These are phyloP conservation scores for Poeciliopsis gracilis DNA, from an alignment of 2,797 vertebrate genomes.

Conservation along the genomic window DNA sequence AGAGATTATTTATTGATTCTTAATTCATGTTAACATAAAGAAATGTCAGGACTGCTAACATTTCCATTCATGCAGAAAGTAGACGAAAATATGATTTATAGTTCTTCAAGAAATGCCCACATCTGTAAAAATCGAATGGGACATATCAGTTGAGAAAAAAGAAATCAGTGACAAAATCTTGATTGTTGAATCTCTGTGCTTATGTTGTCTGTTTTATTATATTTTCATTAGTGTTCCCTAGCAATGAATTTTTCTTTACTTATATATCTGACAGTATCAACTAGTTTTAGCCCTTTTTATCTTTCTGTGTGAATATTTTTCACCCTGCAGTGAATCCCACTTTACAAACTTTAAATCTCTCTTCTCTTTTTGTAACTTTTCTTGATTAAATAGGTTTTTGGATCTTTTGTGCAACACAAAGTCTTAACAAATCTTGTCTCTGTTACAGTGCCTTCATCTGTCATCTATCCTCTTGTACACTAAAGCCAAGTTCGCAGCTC, in stretches of 20 bases:
- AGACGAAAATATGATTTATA: background rate
- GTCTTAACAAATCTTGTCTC: background rate
- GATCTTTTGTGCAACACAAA: constrained; percentile 17
- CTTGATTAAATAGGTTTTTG: constrained; percentile 7
- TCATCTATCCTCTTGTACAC: constrained; percentile 19
- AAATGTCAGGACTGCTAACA: background rate
- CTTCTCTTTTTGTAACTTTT: background rate
- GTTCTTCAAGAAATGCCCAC: background rate
- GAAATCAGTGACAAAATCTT: background rate
- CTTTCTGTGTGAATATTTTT: background rate
- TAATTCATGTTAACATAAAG: background rate
- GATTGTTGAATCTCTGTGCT: background rate
- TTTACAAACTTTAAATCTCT: background rate
- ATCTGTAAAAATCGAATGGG: background rate
- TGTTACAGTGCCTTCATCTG: constrained; percentile 12
- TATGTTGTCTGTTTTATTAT: background rate
- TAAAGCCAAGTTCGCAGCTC: constrained; percentile 31
- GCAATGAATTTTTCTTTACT: background rate
- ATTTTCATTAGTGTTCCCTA: background rate
- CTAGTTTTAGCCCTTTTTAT: background rate
- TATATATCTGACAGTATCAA: background rate
- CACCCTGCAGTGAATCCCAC: background rate
- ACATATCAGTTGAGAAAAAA: background rate
- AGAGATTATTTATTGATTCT: background rate
- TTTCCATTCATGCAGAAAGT: background rate